These are phyloP conservation scores for Stegana nigrithorax DNA, from an alignment of 2,888 invertebrate species.

Conservation along the genomic window DNA sequence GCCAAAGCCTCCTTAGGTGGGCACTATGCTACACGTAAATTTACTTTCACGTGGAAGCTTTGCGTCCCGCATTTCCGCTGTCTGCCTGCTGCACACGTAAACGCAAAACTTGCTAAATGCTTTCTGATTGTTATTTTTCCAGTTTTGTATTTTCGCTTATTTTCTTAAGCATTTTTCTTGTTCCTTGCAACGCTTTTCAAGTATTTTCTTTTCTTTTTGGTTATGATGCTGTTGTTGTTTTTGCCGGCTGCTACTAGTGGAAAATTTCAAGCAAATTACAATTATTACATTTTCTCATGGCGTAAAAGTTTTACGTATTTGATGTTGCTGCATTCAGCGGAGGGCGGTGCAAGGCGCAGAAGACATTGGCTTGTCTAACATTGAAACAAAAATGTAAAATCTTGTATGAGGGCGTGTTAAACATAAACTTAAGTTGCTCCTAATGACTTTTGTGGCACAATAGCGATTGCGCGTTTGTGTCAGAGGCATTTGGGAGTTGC, in stretches of 20 bases:
- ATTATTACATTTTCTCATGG: constrained; percentile 8
- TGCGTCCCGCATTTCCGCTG: neutral
- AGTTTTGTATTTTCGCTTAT: constrained; percentile 25
- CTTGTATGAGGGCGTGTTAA: neutral
- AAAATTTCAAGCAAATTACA: constrained; percentile 12
- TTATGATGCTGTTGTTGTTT: neutral
- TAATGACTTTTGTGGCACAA: constrained; percentile 7
- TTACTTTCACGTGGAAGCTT: neutral
- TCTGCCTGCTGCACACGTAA: neutral
- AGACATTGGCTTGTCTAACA: neutral
- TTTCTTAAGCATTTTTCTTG: neutral
- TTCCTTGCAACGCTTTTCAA: neutral
- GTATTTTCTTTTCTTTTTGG: neutral
- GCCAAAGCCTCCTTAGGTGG: too few relatives aligned
- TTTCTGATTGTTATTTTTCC: constrained; percentile 65
- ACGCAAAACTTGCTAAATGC: constrained; percentile 53
- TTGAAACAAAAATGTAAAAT: neutral
- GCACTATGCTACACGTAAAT: neutral
- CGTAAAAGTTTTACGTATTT: constrained; percentile 3
- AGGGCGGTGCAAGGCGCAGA: neutral
- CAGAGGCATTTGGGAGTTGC: neutral
- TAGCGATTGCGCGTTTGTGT: neutral
- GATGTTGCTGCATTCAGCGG: neutral
- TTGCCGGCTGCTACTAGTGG: neutral
- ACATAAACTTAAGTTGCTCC: constrained; percentile 1